Conservation (phyloP, 2,113 vertebrate species). For the Entelurus aequoreus region DNA sequence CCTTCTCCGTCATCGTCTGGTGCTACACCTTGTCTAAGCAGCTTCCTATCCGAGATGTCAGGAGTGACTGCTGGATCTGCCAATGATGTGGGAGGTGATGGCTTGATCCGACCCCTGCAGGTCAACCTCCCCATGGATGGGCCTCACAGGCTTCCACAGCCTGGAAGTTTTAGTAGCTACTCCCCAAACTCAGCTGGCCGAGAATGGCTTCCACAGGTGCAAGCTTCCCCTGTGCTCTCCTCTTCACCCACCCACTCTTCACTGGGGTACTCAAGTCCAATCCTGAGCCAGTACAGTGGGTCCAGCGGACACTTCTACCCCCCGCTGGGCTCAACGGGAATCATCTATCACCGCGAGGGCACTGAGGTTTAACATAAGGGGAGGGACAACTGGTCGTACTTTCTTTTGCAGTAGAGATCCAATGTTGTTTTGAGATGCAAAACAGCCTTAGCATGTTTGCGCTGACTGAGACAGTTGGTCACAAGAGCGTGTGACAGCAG, state of each 20-base stretch:
- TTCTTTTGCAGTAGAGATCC: constrained; percentile 23
- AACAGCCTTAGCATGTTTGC: constrained; percentile 33
- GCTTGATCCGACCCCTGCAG: constrained; percentile 67
- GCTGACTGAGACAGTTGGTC: constrained; percentile 55
- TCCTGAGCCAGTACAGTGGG: constrained; percentile 83
- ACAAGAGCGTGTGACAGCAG: constrained; percentile 53
- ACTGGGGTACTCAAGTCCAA: constrained; percentile 78
- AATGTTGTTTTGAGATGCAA: constrained; percentile 12
- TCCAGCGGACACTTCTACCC: constrained; percentile 87
- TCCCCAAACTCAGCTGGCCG: constrained; percentile 74
- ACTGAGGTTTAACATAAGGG: constrained; percentile 79
- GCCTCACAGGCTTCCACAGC: constrained; percentile 77
- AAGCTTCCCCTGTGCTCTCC: constrained; percentile 71
- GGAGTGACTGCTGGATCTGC: constrained; percentile 72
- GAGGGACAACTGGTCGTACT: constrained; percentile 3
- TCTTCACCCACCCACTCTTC: constrained; percentile 73
- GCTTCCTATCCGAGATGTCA: constrained; percentile 91
- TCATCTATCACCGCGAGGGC: constrained; percentile 85
- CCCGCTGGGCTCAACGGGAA: constrained; percentile 69
- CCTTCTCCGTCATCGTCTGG: constrained; percentile 70
- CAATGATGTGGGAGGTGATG: constrained; percentile 68
- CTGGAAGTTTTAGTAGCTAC: constrained; percentile 78
- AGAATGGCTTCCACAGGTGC: constrained; percentile 77
- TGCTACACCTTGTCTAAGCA: constrained; percentile 79
- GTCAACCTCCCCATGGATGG: constrained; percentile 79